phyloP scores from a whole-genome alignment of 2,113 vertebrate genomes.

The Amphilophus citrinellus region DNA sequence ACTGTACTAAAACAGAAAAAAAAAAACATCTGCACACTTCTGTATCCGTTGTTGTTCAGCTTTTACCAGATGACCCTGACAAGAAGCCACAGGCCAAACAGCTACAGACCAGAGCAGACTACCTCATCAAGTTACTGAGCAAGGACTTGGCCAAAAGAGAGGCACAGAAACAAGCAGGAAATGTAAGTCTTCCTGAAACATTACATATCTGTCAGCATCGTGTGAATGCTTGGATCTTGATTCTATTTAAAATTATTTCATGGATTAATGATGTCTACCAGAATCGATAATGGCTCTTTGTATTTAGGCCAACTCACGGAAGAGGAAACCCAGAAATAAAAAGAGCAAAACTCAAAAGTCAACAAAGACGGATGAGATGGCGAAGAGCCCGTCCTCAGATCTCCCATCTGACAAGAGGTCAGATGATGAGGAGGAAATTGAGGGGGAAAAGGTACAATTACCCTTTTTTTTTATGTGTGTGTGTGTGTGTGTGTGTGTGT shows the following conservation, averaged over 20 bases:
- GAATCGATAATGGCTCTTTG: not conserved
- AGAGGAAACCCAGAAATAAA: conserved; percentile 91
- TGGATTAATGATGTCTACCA: not conserved
- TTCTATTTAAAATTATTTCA: not conserved
- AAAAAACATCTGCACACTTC: no score
- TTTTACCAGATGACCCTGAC: conserved; percentile 98
- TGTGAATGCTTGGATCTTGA: not conserved
- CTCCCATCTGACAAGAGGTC: conserved; percentile 90
- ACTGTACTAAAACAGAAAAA: no score
- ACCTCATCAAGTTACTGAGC: conserved; percentile 99
- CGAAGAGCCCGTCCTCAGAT: conserved; percentile 92
- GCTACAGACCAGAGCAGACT: conserved; percentile 97
- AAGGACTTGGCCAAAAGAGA: conserved; percentile 95
- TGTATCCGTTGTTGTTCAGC: conserved; percentile 77
- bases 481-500: no score
- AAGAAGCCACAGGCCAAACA: conserved; percentile 99
- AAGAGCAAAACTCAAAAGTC: conserved; percentile 89
- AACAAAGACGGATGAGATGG: conserved; percentile 88
- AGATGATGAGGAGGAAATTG: conserved; percentile 88
- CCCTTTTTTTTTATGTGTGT: not conserved
- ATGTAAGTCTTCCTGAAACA: conserved; percentile 80
- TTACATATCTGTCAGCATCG: not conserved
- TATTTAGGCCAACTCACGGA: conserved; percentile 89
- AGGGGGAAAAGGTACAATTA: conserved; percentile 76
- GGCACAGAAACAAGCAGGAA: conserved; percentile 90